phyloP scores from a whole-genome alignment of 2,888 invertebrate genomes.

The Troides aeacus region DNA sequence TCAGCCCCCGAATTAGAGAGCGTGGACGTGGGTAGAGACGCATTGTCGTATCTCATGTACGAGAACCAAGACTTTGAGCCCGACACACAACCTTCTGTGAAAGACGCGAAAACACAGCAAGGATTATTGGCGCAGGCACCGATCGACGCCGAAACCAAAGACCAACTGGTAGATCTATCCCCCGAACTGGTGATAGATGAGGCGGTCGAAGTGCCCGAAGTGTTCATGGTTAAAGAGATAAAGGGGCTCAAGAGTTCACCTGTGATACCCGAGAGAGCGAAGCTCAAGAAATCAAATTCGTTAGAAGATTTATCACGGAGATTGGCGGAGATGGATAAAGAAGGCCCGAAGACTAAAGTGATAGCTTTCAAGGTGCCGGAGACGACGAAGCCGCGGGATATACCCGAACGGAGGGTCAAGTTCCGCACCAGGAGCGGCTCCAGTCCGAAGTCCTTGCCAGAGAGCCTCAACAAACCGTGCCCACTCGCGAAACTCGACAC shows the following conservation, averaged over 20 bases:
- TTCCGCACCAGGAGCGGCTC: constrained; percentile 63
- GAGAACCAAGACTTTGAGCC: constrained; percentile 56
- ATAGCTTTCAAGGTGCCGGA: constrained; percentile 71
- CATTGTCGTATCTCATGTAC: constrained; percentile 63
- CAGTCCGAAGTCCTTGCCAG: constrained; percentile 73
- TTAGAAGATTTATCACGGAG: constrained; percentile 61
- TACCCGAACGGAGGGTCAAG: constrained; percentile 61
- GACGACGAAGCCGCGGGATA: constrained; percentile 65
- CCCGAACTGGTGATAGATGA: constrained; percentile 70
- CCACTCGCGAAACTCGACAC: constrained; percentile 62
- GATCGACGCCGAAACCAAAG: constrained; percentile 64
- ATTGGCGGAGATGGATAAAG: constrained; percentile 44
- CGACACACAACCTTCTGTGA: constrained; percentile 34
- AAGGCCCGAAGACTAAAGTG: constrained; percentile 56
- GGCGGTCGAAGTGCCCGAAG: constrained; percentile 53
- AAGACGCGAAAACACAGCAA: constrained; percentile 40
- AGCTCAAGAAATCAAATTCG: constrained; percentile 66
- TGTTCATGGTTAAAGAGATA: constrained; percentile 54
- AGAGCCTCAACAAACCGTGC: constrained; percentile 65
- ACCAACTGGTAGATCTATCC: constrained; percentile 60
- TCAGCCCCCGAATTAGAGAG: constrained; percentile 42
- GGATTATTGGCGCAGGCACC: constrained; percentile 63
- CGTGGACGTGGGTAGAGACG: constrained; percentile 70
- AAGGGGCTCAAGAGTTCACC: constrained; percentile 56
- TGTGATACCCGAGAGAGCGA: constrained; percentile 64